Evolutionary conservation across 2,888 invertebrate genomes (phyloP).

Genomic region (Dryobota labecula): DNA sequence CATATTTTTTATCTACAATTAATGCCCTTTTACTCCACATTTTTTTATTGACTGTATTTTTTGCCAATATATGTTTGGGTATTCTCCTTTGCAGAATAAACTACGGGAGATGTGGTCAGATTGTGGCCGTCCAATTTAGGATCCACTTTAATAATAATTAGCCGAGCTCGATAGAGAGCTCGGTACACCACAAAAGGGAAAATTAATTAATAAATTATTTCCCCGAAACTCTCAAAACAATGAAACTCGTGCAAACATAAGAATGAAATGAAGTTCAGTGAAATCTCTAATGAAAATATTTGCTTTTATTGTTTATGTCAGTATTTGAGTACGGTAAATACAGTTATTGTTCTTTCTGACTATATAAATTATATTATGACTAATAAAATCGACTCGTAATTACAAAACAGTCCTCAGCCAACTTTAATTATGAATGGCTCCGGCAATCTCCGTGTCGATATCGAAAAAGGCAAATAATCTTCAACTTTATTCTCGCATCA

Average conservation of each 20-base stretch:
- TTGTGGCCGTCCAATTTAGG: conserved; percentile 28
- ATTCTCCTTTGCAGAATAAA: conserved; percentile 8
- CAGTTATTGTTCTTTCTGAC: background rate
- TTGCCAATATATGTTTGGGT: background rate
- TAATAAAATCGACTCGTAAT: conserved; percentile 1
- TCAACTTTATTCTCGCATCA: background rate
- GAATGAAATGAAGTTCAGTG: conserved; percentile 5
- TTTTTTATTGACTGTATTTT: background rate
- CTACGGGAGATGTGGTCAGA: conserved; percentile 30
- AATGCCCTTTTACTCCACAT: background rate
- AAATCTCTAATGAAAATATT: conserved; percentile 11
- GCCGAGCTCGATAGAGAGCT: conserved; percentile 11
- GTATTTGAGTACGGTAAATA: conserved; percentile 11
- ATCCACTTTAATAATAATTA: conserved; percentile 49
- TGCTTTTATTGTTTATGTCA: background rate
- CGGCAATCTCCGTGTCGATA: background rate
- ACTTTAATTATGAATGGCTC: background rate
- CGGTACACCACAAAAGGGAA: conserved; percentile 39
- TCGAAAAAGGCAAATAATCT: background rate
- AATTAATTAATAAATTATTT: conserved; percentile 44
- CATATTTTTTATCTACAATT: background rate
- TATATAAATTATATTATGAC: background rate
- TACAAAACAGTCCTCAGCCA: background rate
- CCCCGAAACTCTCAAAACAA: conserved; percentile 20
- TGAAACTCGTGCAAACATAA: conserved; percentile 18